Conservation (phyloP, 2,113 vertebrate species). For the Otolemur garnettii region DNA sequence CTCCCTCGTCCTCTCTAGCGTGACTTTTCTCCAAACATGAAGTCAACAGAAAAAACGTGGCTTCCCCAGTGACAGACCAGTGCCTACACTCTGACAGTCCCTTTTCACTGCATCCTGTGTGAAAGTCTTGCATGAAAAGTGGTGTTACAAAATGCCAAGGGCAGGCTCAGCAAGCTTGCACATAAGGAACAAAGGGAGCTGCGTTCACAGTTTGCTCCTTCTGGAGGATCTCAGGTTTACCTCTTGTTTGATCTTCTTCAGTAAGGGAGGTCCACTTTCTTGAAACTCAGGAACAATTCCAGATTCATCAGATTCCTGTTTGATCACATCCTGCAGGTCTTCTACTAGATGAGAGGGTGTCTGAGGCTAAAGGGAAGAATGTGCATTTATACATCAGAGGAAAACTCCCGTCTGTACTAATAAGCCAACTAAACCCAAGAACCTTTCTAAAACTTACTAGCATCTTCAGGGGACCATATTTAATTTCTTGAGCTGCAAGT, state of each 20-base stretch:
- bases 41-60: neutral
- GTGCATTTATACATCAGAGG: slow-evolving; percentile 75
- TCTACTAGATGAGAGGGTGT: slow-evolving; percentile 92
- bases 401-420: slow-evolving; percentile 61
- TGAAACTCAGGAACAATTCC: slow-evolving; percentile 90
- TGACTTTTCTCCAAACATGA: neutral
- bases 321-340: slow-evolving; percentile 94
- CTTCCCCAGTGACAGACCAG: neutral
- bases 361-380: slow-evolving; percentile 90
- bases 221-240: slow-evolving; percentile 86
- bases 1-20: neutral
- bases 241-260: slow-evolving; percentile 99
- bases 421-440: slow-evolving; percentile 67
- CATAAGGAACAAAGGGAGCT: neutral
- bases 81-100: no score
- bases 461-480: slow-evolving; percentile 95
- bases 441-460: slow-evolving; percentile 91
- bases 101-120: neutral
- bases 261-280: slow-evolving; percentile 91
- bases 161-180: neutral
- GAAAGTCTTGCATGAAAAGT: neutral
- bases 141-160: neutral
- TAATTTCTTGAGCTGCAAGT: slow-evolving; percentile 95
- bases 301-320: slow-evolving; percentile 96
- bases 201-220: slow-evolving; percentile 20